Evolutionary conservation across 2,888 invertebrate genomes (phyloP), one percentile per base, ranked within the genome.

Genomic region (Fissipunctia ypsillon): DNA sequence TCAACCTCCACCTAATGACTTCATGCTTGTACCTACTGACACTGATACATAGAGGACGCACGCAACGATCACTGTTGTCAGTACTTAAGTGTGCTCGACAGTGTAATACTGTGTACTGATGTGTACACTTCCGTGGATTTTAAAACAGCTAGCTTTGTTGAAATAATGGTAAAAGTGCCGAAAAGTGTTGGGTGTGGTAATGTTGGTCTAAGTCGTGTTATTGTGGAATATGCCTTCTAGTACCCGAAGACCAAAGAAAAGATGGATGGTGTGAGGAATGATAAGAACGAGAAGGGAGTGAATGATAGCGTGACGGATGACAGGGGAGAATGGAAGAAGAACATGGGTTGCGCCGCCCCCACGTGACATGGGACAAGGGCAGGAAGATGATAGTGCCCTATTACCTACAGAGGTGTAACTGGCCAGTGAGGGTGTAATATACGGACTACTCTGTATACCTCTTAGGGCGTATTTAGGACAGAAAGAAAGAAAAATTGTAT

Each of bases 11-110:
- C 38, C 60, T 22, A 54, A n/a, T 78, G 60, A 76, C 69, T 19
- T 28, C 28, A 54, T 6, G 12, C 28, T 4, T 28, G 35, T 69
- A 50, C 48, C 57, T 35, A 65, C 59, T 81, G 43, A 76, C 81
- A 60, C 65, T 81, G 43, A 56, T 81, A 50, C 43, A 50, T 16
- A 6, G 52, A 73, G 60, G 73, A 22, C 63, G 22, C 81, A 60
- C 48, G 81, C 76, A 69, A 61, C 22, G 31, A 5, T 6, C 10
- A 52, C 56, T 60, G 69, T 57, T 50, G 64, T 45, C 81, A 45
- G 60, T n/a, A n/a, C n/a, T n/a, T 65, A 16, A 63, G 60, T 73
- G 64, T 76, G 48, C 54, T 56, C 69, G 48, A 65, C 52, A 31
- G 28, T 76, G 48, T 81, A 65, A 68, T 61, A 31, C 19, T 41